Evolutionary conservation across 2,888 invertebrate genomes (phyloP), one percentile per base, ranked within the genome.

Genomic region (Xylota sylvarum): DNA sequence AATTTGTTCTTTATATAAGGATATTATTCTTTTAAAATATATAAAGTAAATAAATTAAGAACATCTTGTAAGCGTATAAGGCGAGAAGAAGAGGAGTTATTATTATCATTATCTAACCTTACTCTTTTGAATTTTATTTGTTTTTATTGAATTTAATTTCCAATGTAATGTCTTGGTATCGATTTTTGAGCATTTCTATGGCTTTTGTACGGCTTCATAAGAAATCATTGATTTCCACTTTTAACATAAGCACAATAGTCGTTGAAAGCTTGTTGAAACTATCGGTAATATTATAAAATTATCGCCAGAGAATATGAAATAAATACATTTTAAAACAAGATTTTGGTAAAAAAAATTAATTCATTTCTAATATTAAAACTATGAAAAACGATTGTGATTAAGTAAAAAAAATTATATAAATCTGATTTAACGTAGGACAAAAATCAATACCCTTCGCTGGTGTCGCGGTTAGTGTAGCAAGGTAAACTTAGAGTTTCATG

Each of bases 131-230:
- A 80, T 58, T 80, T 58, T 65, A 69, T 65, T 81, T 77, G 17
- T 65, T 65, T 43, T n/a, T n/a, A n/a, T n/a, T n/a, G n/a, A 65
- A 55, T 72, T 40, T 10, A 35, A 30, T 65, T 80, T 43, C 65
- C 83, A 72, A 43, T 65, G 58, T 14, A 72, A 84, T 58, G 27
- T 52, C 27, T 23, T 9, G 9, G 6, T 60, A 86, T 86, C 43
- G 86, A 86, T 83, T 86, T 86, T 72, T 56, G n/a, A 56, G 77
- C 73, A 86, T 67, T 86, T 77, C 9, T 86, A 82, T 56, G 86
- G 86, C 82, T 86, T 85, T 19, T 50, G n/a, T 35, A 4, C 9
- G 14, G 35, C 46, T 80, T 69, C 46, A 19, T 76, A 76, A 65
- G 52, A 58, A 65, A 30, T 67, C 65, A 86, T 82, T 86, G 76